Evolutionary conservation across 2,113 vertebrate genomes (phyloP).

Genomic region (Xiphophorus hellerii): DNA sequence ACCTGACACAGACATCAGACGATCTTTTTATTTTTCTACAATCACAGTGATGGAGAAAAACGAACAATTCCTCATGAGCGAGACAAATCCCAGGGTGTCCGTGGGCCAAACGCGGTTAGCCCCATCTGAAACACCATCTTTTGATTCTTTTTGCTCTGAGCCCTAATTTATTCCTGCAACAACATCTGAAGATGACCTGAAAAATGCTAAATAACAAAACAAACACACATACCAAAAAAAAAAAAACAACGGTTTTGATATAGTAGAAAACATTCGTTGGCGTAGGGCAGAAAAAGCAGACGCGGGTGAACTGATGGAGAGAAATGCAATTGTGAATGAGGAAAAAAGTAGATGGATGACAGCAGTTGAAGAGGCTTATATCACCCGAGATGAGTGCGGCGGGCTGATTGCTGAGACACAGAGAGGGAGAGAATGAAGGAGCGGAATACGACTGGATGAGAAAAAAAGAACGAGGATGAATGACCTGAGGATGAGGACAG

Average conservation of each 20-base stretch:
- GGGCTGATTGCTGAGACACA: conserved; percentile 51
- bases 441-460: conserved; percentile 12
- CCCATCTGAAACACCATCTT: conserved; percentile 61
- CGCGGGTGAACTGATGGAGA: conserved; percentile 34
- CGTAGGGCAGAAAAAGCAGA: conserved; percentile 35
- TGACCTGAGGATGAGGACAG: conserved; percentile 4
- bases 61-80: conserved; percentile 68
- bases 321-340: conserved; percentile 38
- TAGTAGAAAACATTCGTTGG: conserved; percentile 43
- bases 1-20: conserved; percentile 45
- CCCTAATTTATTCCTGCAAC: conserved; percentile 60
- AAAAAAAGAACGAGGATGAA: conserved; percentile 7
- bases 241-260: conserved; percentile 25
- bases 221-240: neutral
- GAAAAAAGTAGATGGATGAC: conserved; percentile 52
- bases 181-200: conserved; percentile 44
- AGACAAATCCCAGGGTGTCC: conserved; percentile 71
- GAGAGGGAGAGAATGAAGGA: conserved; percentile 41
- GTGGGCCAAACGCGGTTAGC: conserved; percentile 62
- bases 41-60: conserved; percentile 18
- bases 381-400: conserved; percentile 36
- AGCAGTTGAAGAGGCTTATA: conserved; percentile 41
- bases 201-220: conserved; percentile 60
- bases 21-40: conserved; percentile 58
- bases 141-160: conserved; percentile 35